Evolutionary conservation across 2,888 invertebrate genomes (phyloP).

Genomic region (Penaeus monodon): DNA sequence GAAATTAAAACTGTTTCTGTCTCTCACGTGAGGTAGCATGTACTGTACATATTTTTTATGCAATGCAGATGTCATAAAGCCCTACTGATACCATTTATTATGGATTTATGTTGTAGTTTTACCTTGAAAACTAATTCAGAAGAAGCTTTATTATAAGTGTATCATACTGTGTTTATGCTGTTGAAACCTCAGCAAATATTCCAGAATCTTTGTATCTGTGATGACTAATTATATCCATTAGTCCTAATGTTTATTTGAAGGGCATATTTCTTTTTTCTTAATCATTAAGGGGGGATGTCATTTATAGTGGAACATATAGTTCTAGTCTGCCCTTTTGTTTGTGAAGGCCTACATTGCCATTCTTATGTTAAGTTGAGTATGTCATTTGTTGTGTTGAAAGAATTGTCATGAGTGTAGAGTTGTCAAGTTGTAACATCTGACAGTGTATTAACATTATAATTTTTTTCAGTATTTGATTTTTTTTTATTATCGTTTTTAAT

Average conservation of each 20-base stretch:
- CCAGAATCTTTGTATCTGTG: constrained; percentile 56
- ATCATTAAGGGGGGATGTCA: background rate
- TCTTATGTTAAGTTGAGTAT: constrained; percentile 4
- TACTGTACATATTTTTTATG: no score
- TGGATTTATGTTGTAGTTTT: no score
- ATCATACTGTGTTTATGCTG: no score
- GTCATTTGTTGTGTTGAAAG: no score
- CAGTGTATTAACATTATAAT: no score
- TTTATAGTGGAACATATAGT: constrained; percentile 20
- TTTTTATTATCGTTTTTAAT: background rate
- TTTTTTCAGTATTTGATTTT: constrained; percentile 2
- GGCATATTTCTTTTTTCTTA: constrained; percentile 26
- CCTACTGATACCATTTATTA: no score
- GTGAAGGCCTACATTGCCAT: constrained; percentile 22
- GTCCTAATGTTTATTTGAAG: constrained; percentile 33
- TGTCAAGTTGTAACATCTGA: no score
- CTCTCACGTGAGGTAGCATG: no score
- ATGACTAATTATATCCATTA: constrained; percentile 49
- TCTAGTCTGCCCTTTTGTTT: constrained; percentile 43
- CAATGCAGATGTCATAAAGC: no score
- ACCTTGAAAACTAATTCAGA: no score
- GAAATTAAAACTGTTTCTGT: no score
- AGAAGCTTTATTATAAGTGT: constrained; percentile 34
- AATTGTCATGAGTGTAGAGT: no score
- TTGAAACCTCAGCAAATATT: constrained; percentile 24